Percentiles rank a stretch among this genome's conserved stretches.
These are phyloP conservation scores for Erythrolamprus reginae DNA, from an alignment of 2,113 vertebrate genomes.

Conservation along the genomic window DNA sequence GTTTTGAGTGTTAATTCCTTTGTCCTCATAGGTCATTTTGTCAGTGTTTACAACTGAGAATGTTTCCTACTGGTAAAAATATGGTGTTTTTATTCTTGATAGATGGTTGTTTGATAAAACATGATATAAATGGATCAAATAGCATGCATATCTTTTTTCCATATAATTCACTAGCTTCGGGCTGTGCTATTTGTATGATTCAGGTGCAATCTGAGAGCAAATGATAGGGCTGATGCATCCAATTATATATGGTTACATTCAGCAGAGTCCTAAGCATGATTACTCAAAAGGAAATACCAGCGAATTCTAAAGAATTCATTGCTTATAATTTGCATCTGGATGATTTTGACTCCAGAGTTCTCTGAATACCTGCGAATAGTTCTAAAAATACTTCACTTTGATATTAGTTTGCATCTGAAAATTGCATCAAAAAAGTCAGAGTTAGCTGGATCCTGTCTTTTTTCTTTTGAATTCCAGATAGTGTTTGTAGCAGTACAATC, in stretches of 20 bases:
- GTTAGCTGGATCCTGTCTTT: neutral
- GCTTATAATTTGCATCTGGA: neutral
- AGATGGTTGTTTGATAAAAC: constrained; percentile 35
- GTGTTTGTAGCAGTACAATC: neutral
- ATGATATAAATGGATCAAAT: neutral
- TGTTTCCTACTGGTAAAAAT: constrained; percentile 36
- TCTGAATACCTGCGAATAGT: neutral
- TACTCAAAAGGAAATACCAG: neutral
- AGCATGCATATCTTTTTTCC: neutral
- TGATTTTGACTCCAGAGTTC: neutral
- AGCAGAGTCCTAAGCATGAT: neutral
- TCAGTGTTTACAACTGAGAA: constrained; percentile 45
- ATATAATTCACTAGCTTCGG: neutral
- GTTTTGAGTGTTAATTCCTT: constrained; percentile 55
- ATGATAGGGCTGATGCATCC: neutral
- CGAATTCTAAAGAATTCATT: neutral
- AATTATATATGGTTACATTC: neutral
- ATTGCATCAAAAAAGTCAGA: neutral
- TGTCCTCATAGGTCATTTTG: constrained; percentile 47
- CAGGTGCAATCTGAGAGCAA: neutral
- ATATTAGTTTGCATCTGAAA: neutral
- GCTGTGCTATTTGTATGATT: neutral
- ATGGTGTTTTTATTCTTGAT: constrained; percentile 20
- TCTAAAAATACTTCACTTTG: neutral
- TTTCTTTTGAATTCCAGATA: neutral